phyloP scores from a whole-genome alignment of 2,113 vertebrate genomes.

The Takifugu flavidus region DNA sequence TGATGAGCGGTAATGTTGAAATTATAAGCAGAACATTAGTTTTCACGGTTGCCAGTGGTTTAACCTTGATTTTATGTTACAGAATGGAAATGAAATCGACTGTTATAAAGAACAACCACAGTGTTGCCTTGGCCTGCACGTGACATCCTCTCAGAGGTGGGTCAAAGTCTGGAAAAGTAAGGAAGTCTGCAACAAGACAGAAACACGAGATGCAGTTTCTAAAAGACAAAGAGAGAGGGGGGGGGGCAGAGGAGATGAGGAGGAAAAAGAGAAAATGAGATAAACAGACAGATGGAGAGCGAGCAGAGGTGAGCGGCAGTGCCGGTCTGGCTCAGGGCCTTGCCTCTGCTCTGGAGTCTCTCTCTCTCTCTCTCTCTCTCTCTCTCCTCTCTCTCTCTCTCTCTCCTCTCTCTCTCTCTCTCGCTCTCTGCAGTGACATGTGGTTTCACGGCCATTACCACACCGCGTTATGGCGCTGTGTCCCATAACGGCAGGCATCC shows the following conservation, averaged over 20 bases:
- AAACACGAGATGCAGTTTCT: slow-evolving; percentile 45
- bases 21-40: slow-evolving; percentile 28
- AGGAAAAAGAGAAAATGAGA: slow-evolving; percentile 33
- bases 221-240: slow-evolving; percentile 38
- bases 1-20: slow-evolving; percentile 28
- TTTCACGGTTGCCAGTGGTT: slow-evolving; percentile 37
- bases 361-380: slow-evolving; percentile 38
- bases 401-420: slow-evolving; percentile 47
- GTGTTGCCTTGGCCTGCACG: slow-evolving; percentile 42
- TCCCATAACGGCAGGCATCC: slow-evolving; percentile 64
- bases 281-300: slow-evolving; percentile 41
- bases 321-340: slow-evolving; percentile 54
- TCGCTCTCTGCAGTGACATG: slow-evolving; percentile 62
- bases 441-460: slow-evolving; percentile 69
- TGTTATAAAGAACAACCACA: slow-evolving; percentile 62
- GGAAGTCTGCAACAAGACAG: slow-evolving; percentile 23
- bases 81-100: slow-evolving; percentile 52
- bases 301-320: slow-evolving; percentile 62
- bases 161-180: slow-evolving; percentile 56
- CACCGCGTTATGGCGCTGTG: slow-evolving; percentile 57
- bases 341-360: slow-evolving; percentile 58
- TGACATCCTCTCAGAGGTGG: slow-evolving; percentile 57
- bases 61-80: slow-evolving; percentile 44
- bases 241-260: slow-evolving; percentile 28
- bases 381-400: slow-evolving; percentile 56